phyloP scores from a whole-genome alignment of 2,888 invertebrate species.

The Eupithecia inturbata region DNA sequence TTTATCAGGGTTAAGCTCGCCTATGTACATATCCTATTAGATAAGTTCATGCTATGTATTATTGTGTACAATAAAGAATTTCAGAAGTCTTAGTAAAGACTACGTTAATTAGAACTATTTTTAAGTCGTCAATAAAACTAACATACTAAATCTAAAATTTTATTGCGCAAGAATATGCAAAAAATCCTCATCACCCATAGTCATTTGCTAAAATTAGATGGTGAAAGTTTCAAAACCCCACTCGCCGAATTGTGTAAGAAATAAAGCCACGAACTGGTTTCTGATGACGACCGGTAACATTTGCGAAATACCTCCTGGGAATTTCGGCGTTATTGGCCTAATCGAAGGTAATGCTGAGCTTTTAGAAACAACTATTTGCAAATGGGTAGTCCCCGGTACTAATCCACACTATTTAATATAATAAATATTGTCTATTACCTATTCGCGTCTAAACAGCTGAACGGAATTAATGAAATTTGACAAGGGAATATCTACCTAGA shows the following conservation, averaged over 20 bases:
- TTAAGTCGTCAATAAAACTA: too few species aligned
- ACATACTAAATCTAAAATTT: too few species aligned
- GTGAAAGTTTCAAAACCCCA: slow-evolving; percentile 29
- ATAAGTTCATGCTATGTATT: too few species aligned
- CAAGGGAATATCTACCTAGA: too few species aligned
- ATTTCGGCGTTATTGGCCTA: slow-evolving; percentile 26
- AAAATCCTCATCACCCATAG: background rate
- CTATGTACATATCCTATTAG: too few species aligned
- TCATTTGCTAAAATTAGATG: slow-evolving; percentile 16
- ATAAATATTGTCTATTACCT: too few species aligned
- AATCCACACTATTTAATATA: too few species aligned
- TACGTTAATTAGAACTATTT: background rate
- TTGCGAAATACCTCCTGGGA: slow-evolving; percentile 21
- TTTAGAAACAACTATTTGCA: background rate
- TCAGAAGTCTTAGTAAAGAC: background rate
- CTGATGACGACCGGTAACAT: slow-evolving; percentile 18
- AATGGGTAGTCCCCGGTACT: too few species aligned
- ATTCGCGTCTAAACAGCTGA: too few species aligned
- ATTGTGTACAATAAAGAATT: too few species aligned
- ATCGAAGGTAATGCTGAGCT: slow-evolving; percentile 9
- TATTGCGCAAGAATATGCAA: background rate
- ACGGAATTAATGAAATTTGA: too few species aligned
- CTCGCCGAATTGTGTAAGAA: slow-evolving; percentile 24
- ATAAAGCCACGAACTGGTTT: slow-evolving; percentile 20
- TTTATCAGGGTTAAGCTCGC: too few species aligned